phyloP scores from a whole-genome alignment of 2,797 vertebrate species.

The Ctenopoma multispine region DNA sequence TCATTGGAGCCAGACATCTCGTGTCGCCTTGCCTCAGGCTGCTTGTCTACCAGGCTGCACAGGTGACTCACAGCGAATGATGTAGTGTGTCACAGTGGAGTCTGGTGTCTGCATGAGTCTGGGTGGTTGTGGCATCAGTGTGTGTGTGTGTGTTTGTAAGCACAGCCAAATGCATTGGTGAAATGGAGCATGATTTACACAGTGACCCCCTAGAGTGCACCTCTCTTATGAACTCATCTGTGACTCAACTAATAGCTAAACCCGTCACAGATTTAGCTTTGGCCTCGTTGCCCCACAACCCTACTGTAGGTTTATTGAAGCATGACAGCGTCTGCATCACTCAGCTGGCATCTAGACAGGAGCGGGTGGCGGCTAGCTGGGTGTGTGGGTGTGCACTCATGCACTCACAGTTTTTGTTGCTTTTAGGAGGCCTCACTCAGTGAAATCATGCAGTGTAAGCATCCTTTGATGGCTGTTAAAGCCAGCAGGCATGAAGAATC shows the following conservation, averaged over 20 bases:
- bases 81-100: conserved; percentile 76
- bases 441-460: conserved; percentile 39
- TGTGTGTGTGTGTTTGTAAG: conserved; percentile 41
- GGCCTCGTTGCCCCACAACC: conserved; percentile 65
- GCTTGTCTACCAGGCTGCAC: conserved; percentile 75
- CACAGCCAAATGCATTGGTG: conserved; percentile 45
- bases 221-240: conserved; percentile 77
- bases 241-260: conserved; percentile 81
- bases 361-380: conserved; percentile 23
- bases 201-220: conserved; percentile 63
- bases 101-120: conserved; percentile 74
- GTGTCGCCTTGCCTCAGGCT: conserved; percentile 69
- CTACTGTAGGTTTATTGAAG: conserved; percentile 60
- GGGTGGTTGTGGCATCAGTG: conserved; percentile 68
- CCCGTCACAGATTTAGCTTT: conserved; percentile 70
- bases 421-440: conserved; percentile 30
- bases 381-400: neutral
- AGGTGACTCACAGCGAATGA: conserved; percentile 83
- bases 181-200: conserved; percentile 74
- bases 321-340: conserved; percentile 55
- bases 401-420: conserved; percentile 48
- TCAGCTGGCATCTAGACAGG: conserved; percentile 48
- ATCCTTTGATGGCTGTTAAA: conserved; percentile 56
- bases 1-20: conserved; percentile 79
- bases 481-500: conserved; percentile 52